phyloP scores from a whole-genome alignment of 2,797 vertebrate genomes.

The Pseudochirops corinnae region DNA sequence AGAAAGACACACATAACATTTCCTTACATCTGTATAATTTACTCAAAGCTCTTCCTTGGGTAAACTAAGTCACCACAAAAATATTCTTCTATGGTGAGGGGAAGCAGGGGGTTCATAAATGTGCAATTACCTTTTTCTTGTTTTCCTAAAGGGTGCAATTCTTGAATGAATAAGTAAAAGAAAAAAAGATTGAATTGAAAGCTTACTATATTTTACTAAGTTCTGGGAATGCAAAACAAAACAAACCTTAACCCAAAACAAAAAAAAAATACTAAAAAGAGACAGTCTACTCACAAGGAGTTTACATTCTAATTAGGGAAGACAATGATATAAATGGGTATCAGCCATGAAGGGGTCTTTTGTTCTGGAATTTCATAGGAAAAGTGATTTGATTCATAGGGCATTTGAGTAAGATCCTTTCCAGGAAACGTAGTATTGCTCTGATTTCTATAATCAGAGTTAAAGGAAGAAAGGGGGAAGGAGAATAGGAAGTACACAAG shows the following conservation, averaged over 20 bases:
- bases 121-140: neutral
- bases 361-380: neutral
- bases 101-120: neutral
- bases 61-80: conserved; percentile 3
- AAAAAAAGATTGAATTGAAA: neutral
- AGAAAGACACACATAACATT: conserved; percentile 21
- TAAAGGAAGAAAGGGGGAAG: neutral
- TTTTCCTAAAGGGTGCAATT: neutral
- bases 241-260: neutral
- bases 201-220: neutral
- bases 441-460: neutral
- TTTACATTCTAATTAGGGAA: neutral
- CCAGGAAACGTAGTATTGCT: neutral
- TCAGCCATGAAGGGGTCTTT: neutral
- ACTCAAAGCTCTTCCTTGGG: neutral
- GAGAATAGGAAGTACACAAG: neutral
- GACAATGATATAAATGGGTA: neutral
- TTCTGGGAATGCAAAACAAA: neutral
- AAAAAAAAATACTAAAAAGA: neutral
- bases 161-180: neutral
- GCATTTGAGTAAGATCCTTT: neutral
- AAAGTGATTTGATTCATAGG: neutral
- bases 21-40: neutral
- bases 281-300: neutral
- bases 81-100: neutral